Evolutionary conservation across 2,113 vertebrate species (phyloP), one percentile per base, ranked within the genome.

Genomic region (Tachuris rubrigastra): DNA sequence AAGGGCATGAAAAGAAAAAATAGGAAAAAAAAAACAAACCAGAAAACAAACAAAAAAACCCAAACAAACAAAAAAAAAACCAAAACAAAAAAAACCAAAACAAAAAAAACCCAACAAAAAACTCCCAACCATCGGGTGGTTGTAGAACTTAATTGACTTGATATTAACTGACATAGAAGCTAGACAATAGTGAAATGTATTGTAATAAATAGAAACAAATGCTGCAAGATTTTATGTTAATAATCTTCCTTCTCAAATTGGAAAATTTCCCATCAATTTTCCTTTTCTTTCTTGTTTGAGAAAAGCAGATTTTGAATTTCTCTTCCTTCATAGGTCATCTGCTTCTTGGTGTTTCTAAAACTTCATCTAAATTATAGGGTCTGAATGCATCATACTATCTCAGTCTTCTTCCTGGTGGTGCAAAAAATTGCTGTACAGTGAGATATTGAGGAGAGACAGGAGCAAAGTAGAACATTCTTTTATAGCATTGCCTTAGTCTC

Each of bases 1-100:
- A 80, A 59, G 11, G 33, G 3, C 18, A 19, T 5, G 6, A 72
- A 73, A 75, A 62, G 35, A 44, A 90, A 81, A 76, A 31, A 23
- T 52, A 24, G 11, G 17, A 9, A 14, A 63, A 84, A 44, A 1
- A 9, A 14, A 63, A 84, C 39, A 1, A 0, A 2, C 10, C 23
- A 39, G 35, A 19, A 62, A 62, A 31, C 37, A 73, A 41, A 41
- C 39, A 41, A 41, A 21, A 7, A 89, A 39, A 30, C 8, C 14
- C 23, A n/a, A n/a, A n/a, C n/a, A n/a, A n/a, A n/a, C n/a, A 9
- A 14, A 63, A 84, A 44, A 1, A n/a, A n/a, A n/a, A n/a, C n/a
- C n/a, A n/a, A n/a, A n/a, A n/a, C n/a, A n/a, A n/a, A n/a, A n/a
- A n/a, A n/a, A 0, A 2, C 10, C 23, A 39, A 73, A 41, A 41